Evolutionary conservation across 23 tunicate genomes (phyloP).

Genomic region (Oikopleura albicans): DNA sequence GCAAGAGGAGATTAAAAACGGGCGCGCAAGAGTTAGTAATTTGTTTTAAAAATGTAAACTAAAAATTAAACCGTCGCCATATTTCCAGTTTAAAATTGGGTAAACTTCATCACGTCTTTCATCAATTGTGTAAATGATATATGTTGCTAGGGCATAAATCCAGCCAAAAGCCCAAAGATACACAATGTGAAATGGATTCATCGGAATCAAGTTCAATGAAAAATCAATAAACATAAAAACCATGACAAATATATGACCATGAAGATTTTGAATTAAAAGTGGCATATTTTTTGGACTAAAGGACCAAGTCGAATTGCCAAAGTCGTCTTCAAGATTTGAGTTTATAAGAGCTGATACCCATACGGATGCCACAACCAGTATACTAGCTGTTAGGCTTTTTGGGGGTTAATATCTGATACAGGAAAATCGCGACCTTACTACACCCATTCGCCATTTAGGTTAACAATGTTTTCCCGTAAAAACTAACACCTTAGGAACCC

Average conservation of each 20-base stretch:
- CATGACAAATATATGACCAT: background rate
- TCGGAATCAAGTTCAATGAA: background rate
- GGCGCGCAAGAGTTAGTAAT: too few species aligned
- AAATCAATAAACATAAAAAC: background rate
- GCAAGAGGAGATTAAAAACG: too few species aligned
- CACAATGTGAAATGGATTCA: background rate
- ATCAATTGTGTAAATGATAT: background rate
- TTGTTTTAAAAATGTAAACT: too few species aligned
- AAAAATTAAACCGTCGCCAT: background rate
- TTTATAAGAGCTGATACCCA: background rate
- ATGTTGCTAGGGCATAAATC: background rate
- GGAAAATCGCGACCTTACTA: background rate
- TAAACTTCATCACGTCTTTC: background rate
- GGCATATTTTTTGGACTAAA: background rate
- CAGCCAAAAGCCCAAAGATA: background rate
- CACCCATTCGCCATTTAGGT: too few species aligned
- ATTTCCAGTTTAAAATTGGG: constrained; percentile 15
- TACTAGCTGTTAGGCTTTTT: background rate
- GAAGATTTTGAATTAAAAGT: background rate
- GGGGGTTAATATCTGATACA: background rate
- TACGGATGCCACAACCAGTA: background rate
- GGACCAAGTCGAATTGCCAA: background rate
- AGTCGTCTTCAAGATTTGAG: background rate
- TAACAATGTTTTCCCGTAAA: too few species aligned
- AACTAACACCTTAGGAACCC: too few species aligned